A percentile compares a stretch with the other conserved stretches of the same genome.
Conservation (phyloP, 2,888 invertebrate species). For the Gerosis bhagava region DNA sequence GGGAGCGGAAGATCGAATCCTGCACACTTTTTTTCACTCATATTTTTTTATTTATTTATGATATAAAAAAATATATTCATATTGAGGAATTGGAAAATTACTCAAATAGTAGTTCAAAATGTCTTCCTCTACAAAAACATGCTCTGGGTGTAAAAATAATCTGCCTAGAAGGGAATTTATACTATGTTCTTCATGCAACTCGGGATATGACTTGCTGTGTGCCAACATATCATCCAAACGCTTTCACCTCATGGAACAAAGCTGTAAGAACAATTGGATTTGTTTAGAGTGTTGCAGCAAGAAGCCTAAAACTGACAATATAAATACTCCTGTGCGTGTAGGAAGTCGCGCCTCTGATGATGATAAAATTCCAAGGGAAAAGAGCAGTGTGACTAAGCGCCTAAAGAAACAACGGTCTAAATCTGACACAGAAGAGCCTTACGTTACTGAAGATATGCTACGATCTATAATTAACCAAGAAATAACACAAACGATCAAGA, state of each 20-base stretch:
- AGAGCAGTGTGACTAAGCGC: neutral
- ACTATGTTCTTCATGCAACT: neutral
- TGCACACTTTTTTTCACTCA: no score
- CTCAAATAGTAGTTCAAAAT: no score
- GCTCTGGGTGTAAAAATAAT: neutral
- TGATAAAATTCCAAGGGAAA: no score
- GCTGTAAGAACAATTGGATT: neutral
- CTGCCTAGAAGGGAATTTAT: constrained; percentile 2
- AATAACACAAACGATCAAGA: constrained; percentile 2
- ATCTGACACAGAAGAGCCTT: neutral
- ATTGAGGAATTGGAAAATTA: no score
- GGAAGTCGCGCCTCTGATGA: no score
- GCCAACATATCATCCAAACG: constrained; percentile 1
- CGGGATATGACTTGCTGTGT: neutral
- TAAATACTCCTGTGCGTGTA: no score
- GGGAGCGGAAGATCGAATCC: no score
- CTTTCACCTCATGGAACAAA: neutral
- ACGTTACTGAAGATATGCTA: constrained; percentile 4
- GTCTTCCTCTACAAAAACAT: neutral
- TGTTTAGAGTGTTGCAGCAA: neutral
- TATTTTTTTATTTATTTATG: no score
- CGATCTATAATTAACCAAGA: neutral
- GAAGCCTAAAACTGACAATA: constrained; percentile 5
- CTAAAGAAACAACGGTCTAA: constrained; percentile 6
- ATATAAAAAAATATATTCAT: no score